phyloP scores from a whole-genome alignment of 1,140 invertebrate species.

The Atta colombica region DNA sequence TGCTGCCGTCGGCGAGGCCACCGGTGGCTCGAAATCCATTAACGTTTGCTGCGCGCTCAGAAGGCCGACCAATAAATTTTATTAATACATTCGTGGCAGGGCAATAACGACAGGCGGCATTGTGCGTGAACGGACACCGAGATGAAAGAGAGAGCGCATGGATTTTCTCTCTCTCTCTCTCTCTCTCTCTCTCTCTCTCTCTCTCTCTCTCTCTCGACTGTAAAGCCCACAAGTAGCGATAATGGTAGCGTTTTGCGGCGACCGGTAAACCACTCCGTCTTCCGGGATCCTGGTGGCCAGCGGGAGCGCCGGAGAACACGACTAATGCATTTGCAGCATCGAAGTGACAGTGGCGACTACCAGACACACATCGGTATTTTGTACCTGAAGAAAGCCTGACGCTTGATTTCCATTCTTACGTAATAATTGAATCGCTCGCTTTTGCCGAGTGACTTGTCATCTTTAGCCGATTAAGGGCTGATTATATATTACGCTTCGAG shows the following conservation, averaged over 20 bases:
- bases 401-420: conserved; percentile 25
- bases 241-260: conserved; percentile 76
- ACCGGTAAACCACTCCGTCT: conserved; percentile 72
- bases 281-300: conserved; percentile 73
- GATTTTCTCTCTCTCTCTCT: too few species aligned
- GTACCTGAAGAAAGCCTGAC: conserved; percentile 17
- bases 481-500: neutral
- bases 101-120: conserved; percentile 81
- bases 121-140: conserved; percentile 66
- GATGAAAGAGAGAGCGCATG: conserved; percentile 26
- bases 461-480: neutral
- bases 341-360: conserved; percentile 71
- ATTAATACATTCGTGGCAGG: conserved; percentile 83
- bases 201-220: conserved; percentile 45
- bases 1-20: conserved; percentile 74
- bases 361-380: conserved; percentile 71
- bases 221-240: conserved; percentile 70
- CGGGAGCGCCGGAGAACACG: conserved; percentile 68
- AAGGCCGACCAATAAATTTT: conserved; percentile 83
- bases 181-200: conserved; percentile 27
- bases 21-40: conserved; percentile 84
- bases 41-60: conserved; percentile 78
- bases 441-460: neutral
- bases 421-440: neutral
- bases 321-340: conserved; percentile 75